Percentiles rank a stretch among this genome's conserved stretches.
These are phyloP conservation scores for Pammene fasciana DNA, from an alignment of 2,888 invertebrate species.

Conservation along the genomic window DNA sequence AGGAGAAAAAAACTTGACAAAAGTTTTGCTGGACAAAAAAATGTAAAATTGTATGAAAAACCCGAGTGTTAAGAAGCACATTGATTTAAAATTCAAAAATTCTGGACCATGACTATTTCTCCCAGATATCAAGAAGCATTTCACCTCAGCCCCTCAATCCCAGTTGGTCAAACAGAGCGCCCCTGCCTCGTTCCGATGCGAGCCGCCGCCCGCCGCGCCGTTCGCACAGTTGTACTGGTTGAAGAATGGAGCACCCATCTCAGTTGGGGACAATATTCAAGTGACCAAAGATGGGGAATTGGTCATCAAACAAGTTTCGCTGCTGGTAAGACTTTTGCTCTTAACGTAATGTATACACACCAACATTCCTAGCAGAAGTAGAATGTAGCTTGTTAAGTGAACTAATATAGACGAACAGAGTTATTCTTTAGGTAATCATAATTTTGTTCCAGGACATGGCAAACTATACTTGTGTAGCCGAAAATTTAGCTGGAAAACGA, in stretches of 20 bases:
- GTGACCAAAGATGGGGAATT: conserved; percentile 93
- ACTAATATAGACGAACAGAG: no score
- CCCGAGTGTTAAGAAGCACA: no score
- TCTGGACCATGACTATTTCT: not conserved
- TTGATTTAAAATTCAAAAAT: no score
- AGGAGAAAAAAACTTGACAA: no score
- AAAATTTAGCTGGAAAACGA: conserved; percentile 94
- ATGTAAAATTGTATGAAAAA: no score
- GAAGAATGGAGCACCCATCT: conserved; percentile 89
- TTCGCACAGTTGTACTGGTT: conserved; percentile 94
- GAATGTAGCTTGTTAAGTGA: no score
- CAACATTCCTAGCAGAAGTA: no score
- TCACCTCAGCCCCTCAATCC: conserved; percentile 93
- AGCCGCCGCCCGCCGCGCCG: conserved; percentile 94
- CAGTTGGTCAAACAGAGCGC: conserved; percentile 91
- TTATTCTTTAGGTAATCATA: not conserved
- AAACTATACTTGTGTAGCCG: conserved; percentile 97
- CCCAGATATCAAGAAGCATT: conserved; percentile 94
- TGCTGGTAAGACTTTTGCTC: conserved; percentile 76
- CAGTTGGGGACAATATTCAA: conserved; percentile 86
- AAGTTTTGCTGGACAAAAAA: no score
- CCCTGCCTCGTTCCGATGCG: conserved; percentile 93
- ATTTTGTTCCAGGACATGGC: conserved; percentile 88
- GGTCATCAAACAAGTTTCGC: conserved; percentile 92
- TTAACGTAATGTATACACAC: no score